Conservation (phyloP, 1,140 invertebrate genomes). For the Ceratitis capitata region DNA sequence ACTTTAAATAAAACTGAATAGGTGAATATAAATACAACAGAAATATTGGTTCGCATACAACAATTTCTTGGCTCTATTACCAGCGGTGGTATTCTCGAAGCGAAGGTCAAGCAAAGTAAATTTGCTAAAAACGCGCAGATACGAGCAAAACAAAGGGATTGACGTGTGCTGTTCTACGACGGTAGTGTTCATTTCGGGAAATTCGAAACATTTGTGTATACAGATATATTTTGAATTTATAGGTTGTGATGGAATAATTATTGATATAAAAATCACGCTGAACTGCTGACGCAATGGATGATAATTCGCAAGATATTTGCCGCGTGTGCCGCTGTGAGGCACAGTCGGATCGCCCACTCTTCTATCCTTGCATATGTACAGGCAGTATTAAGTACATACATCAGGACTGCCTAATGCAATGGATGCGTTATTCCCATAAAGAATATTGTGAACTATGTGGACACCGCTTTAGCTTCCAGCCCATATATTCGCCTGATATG, state of each 20-base stretch:
- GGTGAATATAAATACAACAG: neutral
- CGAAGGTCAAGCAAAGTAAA: neutral
- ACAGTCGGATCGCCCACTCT: slow-evolving; percentile 80
- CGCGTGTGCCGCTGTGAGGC: slow-evolving; percentile 97
- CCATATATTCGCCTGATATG: slow-evolving; percentile 99
- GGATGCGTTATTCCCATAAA: slow-evolving; percentile 96
- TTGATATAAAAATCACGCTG: neutral
- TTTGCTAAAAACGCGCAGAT: neutral
- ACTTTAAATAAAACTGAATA: neutral
- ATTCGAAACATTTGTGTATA: neutral
- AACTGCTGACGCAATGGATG: slow-evolving; percentile 51
- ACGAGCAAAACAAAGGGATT: neutral
- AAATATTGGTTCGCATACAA: neutral
- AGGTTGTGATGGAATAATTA: neutral
- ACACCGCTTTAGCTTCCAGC: slow-evolving; percentile 97
- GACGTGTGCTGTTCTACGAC: neutral
- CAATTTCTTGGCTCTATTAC: neutral
- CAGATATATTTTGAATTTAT: neutral
- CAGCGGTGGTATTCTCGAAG: neutral
- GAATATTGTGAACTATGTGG: slow-evolving; percentile 99
- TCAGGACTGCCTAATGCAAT: slow-evolving; percentile 89
- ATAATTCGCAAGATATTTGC: slow-evolving; percentile 77
- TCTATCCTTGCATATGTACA: slow-evolving; percentile 98
- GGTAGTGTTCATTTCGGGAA: neutral
- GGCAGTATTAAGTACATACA: slow-evolving; percentile 99